A percentile compares a stretch with the other conserved stretches of the same genome.
Conservation (phyloP, 2,888 invertebrate species). For the Diarsia rubi region DNA sequence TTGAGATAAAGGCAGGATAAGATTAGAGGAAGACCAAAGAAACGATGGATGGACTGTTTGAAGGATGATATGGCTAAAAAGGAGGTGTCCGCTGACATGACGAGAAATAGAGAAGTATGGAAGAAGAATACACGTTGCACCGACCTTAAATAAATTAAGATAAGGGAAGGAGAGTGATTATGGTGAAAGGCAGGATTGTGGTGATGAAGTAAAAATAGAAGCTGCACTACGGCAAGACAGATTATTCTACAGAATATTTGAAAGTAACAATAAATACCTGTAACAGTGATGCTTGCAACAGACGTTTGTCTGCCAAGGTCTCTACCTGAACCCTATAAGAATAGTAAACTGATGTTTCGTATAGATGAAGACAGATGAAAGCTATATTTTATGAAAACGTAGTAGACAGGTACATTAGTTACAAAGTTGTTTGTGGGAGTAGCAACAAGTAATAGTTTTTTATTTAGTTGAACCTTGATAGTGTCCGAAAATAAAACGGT, state of each 20-base stretch:
- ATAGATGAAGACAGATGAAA: background rate
- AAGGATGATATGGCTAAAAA: background rate
- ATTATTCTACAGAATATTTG: background rate
- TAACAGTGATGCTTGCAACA: background rate
- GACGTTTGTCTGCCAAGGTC: background rate
- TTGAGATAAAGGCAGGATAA: no score
- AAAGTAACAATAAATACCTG: constrained; percentile 1
- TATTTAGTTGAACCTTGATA: background rate
- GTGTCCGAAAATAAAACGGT: background rate
- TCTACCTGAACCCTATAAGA: background rate
- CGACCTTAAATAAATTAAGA: background rate
- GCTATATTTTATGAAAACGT: background rate
- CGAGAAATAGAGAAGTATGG: no score
- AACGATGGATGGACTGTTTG: background rate
- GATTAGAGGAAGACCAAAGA: background rate
- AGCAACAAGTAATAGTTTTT: background rate
- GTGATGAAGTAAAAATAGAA: background rate
- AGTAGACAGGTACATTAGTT: background rate
- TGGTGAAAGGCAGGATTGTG: background rate
- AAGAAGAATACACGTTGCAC: background rate
- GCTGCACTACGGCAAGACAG: background rate
- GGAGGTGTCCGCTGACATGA: background rate
- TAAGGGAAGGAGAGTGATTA: background rate
- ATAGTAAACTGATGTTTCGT: background rate
- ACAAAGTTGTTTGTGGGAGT: background rate